Conservation (phyloP, 2,797 vertebrate genomes). For the Propithecus perrieri region DNA sequence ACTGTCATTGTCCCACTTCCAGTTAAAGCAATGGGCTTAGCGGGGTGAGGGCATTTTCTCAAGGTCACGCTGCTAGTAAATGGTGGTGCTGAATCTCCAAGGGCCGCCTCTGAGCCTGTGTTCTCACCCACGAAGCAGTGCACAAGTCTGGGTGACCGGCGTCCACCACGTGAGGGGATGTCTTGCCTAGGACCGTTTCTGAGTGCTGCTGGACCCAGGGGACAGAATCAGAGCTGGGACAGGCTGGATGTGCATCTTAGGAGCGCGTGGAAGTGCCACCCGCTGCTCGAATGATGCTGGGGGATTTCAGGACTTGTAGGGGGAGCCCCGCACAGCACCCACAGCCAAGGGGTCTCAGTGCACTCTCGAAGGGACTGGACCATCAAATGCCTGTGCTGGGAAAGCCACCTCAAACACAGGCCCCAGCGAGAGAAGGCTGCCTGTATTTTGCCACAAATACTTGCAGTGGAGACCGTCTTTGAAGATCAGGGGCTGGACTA, state of each 20-base stretch:
- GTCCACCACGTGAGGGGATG: constrained; percentile 79
- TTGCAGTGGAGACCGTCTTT: not conserved
- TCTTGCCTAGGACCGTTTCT: constrained; percentile 78
- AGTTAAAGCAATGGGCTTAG: not conserved
- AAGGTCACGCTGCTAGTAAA: constrained; percentile 78
- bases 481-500: constrained; percentile 9
- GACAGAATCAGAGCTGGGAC: constrained; percentile 72
- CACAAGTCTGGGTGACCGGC: constrained; percentile 78
- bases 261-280: constrained; percentile 67
- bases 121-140: constrained; percentile 75
- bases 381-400: constrained; percentile 50
- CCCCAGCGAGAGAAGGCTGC: not conserved
- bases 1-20: fast-evolving
- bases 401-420: not conserved
- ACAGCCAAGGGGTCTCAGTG: constrained; percentile 65
- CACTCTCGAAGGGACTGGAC: constrained; percentile 73
- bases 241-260: constrained; percentile 67
- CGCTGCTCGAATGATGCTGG: constrained; percentile 68
- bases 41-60: constrained; percentile 76
- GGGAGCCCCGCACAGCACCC: constrained; percentile 55
- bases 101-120: too few species aligned
- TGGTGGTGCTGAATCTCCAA: fast-evolving
- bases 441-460: constrained; percentile 21
- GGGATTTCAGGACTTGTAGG: constrained; percentile 68
- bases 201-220: constrained; percentile 77